phyloP scores from a whole-genome alignment of 2,797 vertebrate species.

The Gobionotothen gibberifrons region DNA sequence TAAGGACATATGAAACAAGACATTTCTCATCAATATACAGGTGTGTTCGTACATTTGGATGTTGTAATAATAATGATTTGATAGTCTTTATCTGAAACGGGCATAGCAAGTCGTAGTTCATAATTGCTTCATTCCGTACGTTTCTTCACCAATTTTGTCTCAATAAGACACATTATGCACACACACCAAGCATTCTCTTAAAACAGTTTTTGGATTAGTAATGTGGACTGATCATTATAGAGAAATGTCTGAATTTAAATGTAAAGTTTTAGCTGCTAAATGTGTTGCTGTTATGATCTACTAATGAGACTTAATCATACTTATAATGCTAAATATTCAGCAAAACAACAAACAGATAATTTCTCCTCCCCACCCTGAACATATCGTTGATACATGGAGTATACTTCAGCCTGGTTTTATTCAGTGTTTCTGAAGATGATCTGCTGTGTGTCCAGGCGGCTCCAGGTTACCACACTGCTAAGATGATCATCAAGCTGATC shows the following conservation, averaged over 20 bases:
- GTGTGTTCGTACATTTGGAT: not conserved
- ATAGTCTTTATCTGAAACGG: not conserved
- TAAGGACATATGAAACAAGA: no score
- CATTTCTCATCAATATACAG: not conserved
- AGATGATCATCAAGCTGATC: slow-evolving; percentile 94
- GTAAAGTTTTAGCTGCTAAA: not conserved
- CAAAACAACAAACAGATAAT: no score
- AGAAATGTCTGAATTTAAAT: not conserved
- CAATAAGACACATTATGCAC: not conserved
- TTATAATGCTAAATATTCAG: not conserved
- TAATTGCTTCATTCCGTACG: not conserved
- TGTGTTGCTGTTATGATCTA: not conserved
- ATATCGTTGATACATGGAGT: no score
- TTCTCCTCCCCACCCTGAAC: not conserved
- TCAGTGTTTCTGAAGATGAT: not conserved
- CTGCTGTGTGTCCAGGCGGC: slow-evolving; percentile 83
- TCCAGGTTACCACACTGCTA: slow-evolving; percentile 94
- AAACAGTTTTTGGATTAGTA: not conserved
- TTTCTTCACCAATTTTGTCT: not conserved
- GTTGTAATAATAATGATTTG: no score
- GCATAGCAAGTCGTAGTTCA: rapidly evolving
- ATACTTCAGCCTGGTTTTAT: not conserved
- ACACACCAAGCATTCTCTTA: not conserved
- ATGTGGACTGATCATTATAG: not conserved
- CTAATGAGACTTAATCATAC: not conserved